Evolutionary conservation across 2,888 invertebrate species (phyloP), one percentile per base, ranked within the genome.

Genomic region (Eupithecia subumbrata): DNA sequence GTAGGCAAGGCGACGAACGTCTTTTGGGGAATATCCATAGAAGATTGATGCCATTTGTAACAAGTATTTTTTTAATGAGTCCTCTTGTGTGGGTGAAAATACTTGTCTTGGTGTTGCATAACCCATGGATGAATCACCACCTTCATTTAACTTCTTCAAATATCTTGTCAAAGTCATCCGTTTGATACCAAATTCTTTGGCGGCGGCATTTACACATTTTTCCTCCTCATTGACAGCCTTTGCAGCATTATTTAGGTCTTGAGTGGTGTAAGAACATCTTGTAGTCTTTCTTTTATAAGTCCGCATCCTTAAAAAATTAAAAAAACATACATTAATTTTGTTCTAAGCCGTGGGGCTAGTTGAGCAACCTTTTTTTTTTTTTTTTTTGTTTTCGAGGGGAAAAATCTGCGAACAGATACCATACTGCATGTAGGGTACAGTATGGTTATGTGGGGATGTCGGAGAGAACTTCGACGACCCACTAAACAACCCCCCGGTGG

Each of bases 101-200:
- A 80, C 79, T 78, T 79, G 80, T 60, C 68, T 75, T 69, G 79
- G 79, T 80, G 72, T 78, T 79, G 78, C 78, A 80, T 80, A 82
- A 45, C 76, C 79, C 80, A 79, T 79, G 37, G 80, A 80, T 76
- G 76, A 64, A 75, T 64, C 73, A 73, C 63, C 75, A 52, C 48
- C 63, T 71, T 78, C 70, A 78, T 78, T 79, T 78, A 75, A 79
- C 79, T 79, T 81, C 64, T 81, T 80, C 73, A 82, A 72, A 79
- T 76, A 82, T 80, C 80, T 79, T 74, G 80, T 80, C 43, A 81
- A 79, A 78, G 78, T 80, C 81, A 80, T 82, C 78, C 76, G 77
- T 79, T 81, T 81, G 78, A 81, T 82, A 76, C 80, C 76, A 73
- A 80, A 80, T 82, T 82, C 80, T 77, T 77, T 80, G 68, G 81